phyloP scores from a whole-genome alignment of 2,888 invertebrate genomes.

The Lathronympha strigana region DNA sequence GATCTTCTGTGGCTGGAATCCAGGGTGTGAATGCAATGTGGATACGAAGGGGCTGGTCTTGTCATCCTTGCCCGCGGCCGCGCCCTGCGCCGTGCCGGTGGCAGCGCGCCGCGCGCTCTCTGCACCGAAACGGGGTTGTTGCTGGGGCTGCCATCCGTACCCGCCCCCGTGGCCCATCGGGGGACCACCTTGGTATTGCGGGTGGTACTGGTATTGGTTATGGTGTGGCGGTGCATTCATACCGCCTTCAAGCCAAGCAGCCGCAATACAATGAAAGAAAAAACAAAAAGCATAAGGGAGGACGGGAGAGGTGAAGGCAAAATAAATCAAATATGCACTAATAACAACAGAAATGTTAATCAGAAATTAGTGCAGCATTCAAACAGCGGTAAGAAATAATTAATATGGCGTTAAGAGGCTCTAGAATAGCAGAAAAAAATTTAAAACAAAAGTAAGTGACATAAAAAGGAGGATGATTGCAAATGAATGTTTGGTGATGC shows the following conservation, averaged over 20 bases:
- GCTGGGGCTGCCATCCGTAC: conserved; percentile 59
- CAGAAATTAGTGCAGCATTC: conserved; percentile 62
- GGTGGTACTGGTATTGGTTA: conserved; percentile 83
- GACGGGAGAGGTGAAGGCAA: conserved; percentile 69
- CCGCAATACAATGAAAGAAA: conserved; percentile 84
- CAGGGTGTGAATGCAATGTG: conserved; percentile 95
- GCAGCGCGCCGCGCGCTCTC: conserved; percentile 72
- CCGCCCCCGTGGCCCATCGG: conserved; percentile 59
- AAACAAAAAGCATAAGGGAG: conserved; percentile 81
- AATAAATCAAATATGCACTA: conserved; percentile 68
- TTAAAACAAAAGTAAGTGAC: conserved; percentile 43
- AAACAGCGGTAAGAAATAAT: conserved; percentile 56
- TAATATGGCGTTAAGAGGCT: conserved; percentile 65
- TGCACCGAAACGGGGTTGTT: conserved; percentile 81
- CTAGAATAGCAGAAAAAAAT: conserved; percentile 60
- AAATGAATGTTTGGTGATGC: conserved; percentile 58
- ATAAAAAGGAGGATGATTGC: conserved; percentile 58
- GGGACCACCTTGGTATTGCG: conserved; percentile 77
- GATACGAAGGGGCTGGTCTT: conserved; percentile 94
- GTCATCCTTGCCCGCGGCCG: conserved; percentile 78
- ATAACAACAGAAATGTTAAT: conserved; percentile 58
- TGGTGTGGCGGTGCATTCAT: conserved; percentile 84
- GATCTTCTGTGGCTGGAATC: conserved; percentile 96
- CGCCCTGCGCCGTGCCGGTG: conserved; percentile 54
- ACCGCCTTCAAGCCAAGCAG: conserved; percentile 84